Conservation (phyloP, 2,113 vertebrate genomes). For the Micronycteris hirsuta region DNA sequence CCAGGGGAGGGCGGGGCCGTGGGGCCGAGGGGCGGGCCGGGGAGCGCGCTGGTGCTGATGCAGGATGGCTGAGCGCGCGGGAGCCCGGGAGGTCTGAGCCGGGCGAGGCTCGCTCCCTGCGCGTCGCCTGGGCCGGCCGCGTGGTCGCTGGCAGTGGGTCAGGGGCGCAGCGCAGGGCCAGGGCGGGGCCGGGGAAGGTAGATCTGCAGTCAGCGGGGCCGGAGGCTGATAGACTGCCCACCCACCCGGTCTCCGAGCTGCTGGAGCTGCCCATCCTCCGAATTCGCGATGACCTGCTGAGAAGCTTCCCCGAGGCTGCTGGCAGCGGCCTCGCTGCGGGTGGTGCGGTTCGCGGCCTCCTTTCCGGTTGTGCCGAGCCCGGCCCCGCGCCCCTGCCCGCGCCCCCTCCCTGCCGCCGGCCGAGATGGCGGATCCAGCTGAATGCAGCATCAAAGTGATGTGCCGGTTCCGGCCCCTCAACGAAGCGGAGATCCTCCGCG, state of each 20-base stretch:
- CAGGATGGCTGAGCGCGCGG: conserved; percentile 64
- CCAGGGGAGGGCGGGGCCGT: not conserved
- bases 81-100: conserved; percentile 70
- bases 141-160: conserved; percentile 34
- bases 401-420: conserved; percentile 36
- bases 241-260: not conserved
- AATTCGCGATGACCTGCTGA: conserved; percentile 68
- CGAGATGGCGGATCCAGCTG: conserved; percentile 89
- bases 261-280: not conserved
- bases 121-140: conserved; percentile 30
- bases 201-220: not conserved
- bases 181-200: not conserved
- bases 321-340: conserved; percentile 48
- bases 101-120: conserved; percentile 42
- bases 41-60: conserved; percentile 76
- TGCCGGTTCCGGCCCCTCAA: conserved; percentile 94
- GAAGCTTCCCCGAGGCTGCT: conserved; percentile 31
- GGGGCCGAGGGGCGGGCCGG: conserved; percentile 55
- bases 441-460: conserved; percentile 95
- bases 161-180: not conserved
- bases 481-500: conserved; percentile 88
- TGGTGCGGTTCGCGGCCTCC: conserved; percentile 19
- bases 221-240: not conserved
- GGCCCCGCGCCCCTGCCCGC: conserved; percentile 55
- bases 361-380: conserved; percentile 19